These are phyloP conservation scores for Sisyra nigra DNA, from an alignment of 2,888 invertebrate species.

Conservation along the genomic window DNA sequence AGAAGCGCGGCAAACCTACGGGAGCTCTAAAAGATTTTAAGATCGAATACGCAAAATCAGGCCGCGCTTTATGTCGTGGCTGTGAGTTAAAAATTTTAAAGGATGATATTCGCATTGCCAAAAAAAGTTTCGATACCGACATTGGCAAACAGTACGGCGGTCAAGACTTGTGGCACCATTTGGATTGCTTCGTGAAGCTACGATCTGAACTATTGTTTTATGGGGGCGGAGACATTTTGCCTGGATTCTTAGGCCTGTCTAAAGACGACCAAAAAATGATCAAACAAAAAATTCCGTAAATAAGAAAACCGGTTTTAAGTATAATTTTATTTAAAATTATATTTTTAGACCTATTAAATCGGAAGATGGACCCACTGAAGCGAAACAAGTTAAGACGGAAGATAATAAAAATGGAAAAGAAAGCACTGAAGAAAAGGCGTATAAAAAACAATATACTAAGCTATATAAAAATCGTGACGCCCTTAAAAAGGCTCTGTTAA, in stretches of 20 bases:
- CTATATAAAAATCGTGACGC: conserved; percentile 50
- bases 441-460: conserved; percentile 56
- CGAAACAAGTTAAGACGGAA: conserved; percentile 48
- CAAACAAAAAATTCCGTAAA: conserved; percentile 44
- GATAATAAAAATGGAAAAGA: conserved; percentile 40
- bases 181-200: conserved; percentile 72
- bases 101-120: conserved; percentile 54
- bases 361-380: conserved; percentile 40
- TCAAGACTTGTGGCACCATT: conserved; percentile 77
- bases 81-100: conserved; percentile 78
- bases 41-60: conserved; percentile 77
- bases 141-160: conserved; percentile 70
- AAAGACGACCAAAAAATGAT: conserved; percentile 54
- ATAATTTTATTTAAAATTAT: background rate
- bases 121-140: conserved; percentile 71
- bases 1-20: conserved; percentile 27
- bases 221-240: conserved; percentile 51
- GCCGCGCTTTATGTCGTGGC: conserved; percentile 60
- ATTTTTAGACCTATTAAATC: conserved; percentile 21
- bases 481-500: conserved; percentile 38
- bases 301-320: background rate
- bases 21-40: conserved; percentile 46
- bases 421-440: conserved; percentile 32
- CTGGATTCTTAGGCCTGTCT: conserved; percentile 56
- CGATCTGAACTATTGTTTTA: conserved; percentile 58